Percentiles rank a stretch among this genome's conserved stretches.
Evolutionary conservation across 2,113 vertebrate genomes (phyloP).

Genomic region (Nesospiza acunhae): DNA sequence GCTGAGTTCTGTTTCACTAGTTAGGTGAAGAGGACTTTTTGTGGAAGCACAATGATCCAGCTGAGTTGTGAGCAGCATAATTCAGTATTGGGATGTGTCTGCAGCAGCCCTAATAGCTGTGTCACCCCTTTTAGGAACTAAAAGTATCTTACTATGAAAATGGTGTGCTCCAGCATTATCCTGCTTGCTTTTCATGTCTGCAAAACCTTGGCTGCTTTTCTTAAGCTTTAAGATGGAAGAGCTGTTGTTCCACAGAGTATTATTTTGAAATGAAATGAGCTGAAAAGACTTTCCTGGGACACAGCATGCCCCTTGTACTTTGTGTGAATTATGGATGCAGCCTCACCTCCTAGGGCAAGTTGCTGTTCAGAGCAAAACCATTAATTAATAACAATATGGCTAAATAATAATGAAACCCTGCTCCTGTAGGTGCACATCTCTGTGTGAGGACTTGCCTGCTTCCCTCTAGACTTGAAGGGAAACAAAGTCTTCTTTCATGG

Average conservation of each 20-base stretch:
- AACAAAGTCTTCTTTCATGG: neutral
- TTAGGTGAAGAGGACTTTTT: neutral
- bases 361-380: neutral
- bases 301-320: neutral
- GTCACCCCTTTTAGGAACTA: neutral
- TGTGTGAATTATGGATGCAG: neutral
- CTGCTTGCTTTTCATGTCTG: neutral
- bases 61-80: neutral
- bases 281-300: neutral
- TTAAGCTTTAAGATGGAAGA: neutral
- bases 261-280: neutral
- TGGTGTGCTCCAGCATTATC: neutral
- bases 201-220: neutral
- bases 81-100: neutral
- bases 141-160: neutral
- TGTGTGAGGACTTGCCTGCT: neutral
- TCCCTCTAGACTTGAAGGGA: neutral
- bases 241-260: neutral
- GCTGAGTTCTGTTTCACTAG: neutral
- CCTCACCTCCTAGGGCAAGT: neutral
- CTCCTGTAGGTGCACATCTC: neutral
- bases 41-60: neutral
- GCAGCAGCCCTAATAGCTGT: neutral
- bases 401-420: neutral
- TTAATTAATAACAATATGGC: neutral